Evolutionary conservation across 2,888 invertebrate species (phyloP), one percentile per base, ranked within the genome.

Genomic region (Diplolepis rosae): DNA sequence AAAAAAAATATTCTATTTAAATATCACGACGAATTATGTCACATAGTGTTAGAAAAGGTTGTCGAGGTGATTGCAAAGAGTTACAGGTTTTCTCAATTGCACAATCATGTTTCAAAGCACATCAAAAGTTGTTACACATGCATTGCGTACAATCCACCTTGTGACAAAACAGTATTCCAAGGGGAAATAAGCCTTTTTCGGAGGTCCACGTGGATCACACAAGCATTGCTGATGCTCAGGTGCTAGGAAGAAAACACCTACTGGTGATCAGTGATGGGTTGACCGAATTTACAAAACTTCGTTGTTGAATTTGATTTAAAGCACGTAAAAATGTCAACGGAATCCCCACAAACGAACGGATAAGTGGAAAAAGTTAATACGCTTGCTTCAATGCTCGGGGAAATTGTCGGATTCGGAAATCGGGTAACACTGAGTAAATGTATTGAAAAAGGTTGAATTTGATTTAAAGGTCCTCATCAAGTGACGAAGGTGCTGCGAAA

Each of bases 1-100:
- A 45, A 67, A 51, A 65, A 61, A 27, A 61, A 28, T 50, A 28
- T 68, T 52, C 50, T 71, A 24, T 56, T 56, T 45, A 32, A 61
- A 35, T 18, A 39, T 27, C 39, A 28, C 24, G 74, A 78, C 35
- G 67, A 73, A 13, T n/a, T 75, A 30, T 79, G 78, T 50, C 80
- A 81, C 71, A 54, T 73, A n/a, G 74, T 68, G 2, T 66, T 70
- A 2, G 76, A 74, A 18, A 73, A 75, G 66, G 72, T 68, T 18
- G 28, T 67, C 27, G 67, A 54, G 9, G 65, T 65, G 4, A 66
- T 79, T 27, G 66, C n/a, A 4, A 42, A 66, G 24, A 71, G 30
- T 22, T 80, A 79, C 68, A 79, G 78, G 76, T 78, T 81, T 30
- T 77, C 75, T 9, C 67, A 73, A 28, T 65, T 80, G 69, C 71